A percentile compares a stretch with the other conserved stretches of the same genome.
These are phyloP conservation scores for Clostera curtula DNA, from an alignment of 2,888 invertebrate species.

Conservation along the genomic window DNA sequence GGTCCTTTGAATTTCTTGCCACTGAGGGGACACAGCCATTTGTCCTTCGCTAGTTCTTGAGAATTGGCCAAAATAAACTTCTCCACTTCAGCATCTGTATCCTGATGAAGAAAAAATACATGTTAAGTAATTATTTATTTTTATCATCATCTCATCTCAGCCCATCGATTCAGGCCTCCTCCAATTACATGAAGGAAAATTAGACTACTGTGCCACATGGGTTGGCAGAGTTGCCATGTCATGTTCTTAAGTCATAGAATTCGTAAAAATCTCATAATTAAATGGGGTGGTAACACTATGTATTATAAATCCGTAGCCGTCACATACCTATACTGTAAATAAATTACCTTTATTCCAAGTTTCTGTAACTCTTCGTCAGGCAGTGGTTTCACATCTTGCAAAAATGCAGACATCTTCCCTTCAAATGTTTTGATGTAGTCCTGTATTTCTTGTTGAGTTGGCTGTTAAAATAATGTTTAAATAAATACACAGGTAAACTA, in stretches of 20 bases:
- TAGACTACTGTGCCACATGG: no score
- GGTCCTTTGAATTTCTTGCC: slow-evolving; percentile 99
- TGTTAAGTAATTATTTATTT: not conserved
- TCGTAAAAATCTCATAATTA: no score
- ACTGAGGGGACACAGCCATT: slow-evolving; percentile 98
- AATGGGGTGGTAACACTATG: no score
- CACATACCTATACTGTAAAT: no score
- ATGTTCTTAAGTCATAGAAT: no score
- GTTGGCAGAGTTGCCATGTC: no score
- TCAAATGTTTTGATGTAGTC: slow-evolving; percentile 89
- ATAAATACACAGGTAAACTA: slow-evolving; percentile 3
- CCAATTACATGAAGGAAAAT: no score
- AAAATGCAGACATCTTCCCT: slow-evolving; percentile 91
- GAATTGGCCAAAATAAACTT: slow-evolving; percentile 97
- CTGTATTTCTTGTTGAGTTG: slow-evolving; percentile 81
- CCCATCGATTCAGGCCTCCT: not conserved
- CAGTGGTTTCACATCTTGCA: slow-evolving; percentile 84
- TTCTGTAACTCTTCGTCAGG: slow-evolving; percentile 85
- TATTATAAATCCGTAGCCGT: no score
- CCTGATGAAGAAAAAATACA: slow-evolving; percentile 51
- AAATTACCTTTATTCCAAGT: slow-evolving; percentile 84
- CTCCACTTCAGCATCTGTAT: slow-evolving; percentile 85
- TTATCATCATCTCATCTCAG: not conserved
- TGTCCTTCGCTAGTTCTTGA: slow-evolving; percentile 97
- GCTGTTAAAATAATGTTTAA: slow-evolving; percentile 64